Base-by-base conservation (phyloP, 2,113 vertebrate genomes). In the Salminus brasiliensis region DNA sequence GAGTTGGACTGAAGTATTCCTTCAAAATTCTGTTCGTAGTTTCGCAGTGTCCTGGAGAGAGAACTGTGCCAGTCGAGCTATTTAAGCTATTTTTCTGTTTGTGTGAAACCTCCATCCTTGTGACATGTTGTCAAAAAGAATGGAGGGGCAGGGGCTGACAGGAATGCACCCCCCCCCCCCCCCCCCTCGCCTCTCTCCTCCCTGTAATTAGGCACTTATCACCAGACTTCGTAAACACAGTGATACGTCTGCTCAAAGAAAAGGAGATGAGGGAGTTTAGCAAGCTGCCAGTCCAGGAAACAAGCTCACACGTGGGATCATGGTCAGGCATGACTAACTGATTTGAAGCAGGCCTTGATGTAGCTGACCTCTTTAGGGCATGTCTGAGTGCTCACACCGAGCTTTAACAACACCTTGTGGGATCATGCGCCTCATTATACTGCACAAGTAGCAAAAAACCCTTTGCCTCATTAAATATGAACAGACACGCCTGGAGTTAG, bases 141-240 rank as follows among this genome's bases (percentile, higher is more conserved):
- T 59, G 76, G 15, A 49, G 85, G 90, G 88, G 92, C 92, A 92
- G 93, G 91, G 86, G 81, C 73, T 21, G 4, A 9, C 9, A 9
- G 4, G 36, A 5, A 9, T 39, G 36, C 9, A 9, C 8, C 13
- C 34, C 41, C 84, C 85, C 85, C 81, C 81, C 71, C 69, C 67
- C 36, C 29, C 39, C 5, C 34, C 79, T 86, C 83, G 82, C 84
- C 73, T 69, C 68, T 49, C 53, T 62, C 27, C 39, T 81, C 88
- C 85, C 88, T 93, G 89, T 92, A 92, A 90, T 92, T 94, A 84
- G 69, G 23, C 60, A 60, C 59, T 84, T 80, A 84, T 57, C 78
- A 69, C 39, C 62, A 77, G 73, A 69, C 73, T 72, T 53, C 66
- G 78, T 79, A 77, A 80, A 83, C 81, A 79, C 72, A 10, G 30